Evolutionary conservation across 2,888 invertebrate species (phyloP).

Genomic region (Cecidostiba fungosa): DNA sequence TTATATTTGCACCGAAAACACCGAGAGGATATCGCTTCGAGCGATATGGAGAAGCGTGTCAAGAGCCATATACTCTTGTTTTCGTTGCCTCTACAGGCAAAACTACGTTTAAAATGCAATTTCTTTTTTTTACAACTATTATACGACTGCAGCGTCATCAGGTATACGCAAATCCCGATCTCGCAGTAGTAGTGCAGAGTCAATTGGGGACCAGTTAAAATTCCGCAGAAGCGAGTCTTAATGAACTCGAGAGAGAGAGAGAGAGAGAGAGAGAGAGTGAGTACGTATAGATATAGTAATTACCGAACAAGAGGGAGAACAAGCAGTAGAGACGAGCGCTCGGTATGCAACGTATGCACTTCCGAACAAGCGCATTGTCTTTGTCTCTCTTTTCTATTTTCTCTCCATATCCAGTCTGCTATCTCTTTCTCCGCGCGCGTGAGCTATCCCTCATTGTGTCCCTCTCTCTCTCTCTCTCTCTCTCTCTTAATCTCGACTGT

Average conservation of each 20-base stretch:
- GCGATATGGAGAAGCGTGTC: constrained; percentile 27
- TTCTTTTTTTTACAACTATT: no score
- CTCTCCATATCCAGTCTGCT: background rate
- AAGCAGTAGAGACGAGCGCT: constrained; percentile 3
- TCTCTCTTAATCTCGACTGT: constrained; percentile 37
- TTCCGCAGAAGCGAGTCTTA: constrained; percentile 36
- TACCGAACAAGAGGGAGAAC: background rate
- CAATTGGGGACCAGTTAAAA: constrained; percentile 32
- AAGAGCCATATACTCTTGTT: constrained; percentile 31
- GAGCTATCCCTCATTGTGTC: background rate
- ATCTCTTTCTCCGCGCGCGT: background rate
- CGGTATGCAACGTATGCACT: constrained; percentile 47
- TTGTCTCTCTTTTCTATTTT: background rate
- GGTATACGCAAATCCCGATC: background rate
- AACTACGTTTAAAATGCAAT: background rate
- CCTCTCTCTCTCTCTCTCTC: background rate
- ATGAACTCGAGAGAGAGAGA: constrained; percentile 42
- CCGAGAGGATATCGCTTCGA: background rate
- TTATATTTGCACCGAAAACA: constrained; percentile 48
- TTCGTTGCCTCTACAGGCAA: background rate
- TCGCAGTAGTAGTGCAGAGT: background rate
- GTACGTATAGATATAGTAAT: constrained; percentile 44
- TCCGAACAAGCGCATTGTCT: constrained; percentile 22
- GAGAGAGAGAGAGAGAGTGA: no score
- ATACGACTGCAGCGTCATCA: background rate